Percentiles rank a stretch among this genome's conserved stretches.
Conservation (phyloP, 2,113 vertebrate species). For the Hippopotamus amphibius region DNA sequence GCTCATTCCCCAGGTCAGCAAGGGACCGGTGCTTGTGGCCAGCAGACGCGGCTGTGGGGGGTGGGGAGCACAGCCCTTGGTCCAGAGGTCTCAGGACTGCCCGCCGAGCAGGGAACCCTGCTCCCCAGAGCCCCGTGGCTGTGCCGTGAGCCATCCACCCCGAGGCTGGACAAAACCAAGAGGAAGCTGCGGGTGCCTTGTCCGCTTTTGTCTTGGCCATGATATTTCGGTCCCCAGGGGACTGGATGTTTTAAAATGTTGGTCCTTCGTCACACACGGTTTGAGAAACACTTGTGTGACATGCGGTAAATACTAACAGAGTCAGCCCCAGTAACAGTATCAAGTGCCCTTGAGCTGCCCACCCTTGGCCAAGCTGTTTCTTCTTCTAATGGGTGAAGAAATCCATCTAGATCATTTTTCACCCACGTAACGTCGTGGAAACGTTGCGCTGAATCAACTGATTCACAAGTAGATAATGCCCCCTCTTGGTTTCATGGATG, state of each 20-base stretch:
- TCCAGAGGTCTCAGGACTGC: neutral
- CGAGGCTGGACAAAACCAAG: rapidly evolving
- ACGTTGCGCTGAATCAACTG: rapidly evolving
- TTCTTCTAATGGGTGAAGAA: too few species aligned
- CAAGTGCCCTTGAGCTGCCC: rapidly evolving
- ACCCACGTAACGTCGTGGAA: rapidly evolving
- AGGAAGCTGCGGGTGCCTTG: rapidly evolving
- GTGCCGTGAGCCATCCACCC: rapidly evolving
- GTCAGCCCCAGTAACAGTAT: rapidly evolving
- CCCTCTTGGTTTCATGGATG: neutral
- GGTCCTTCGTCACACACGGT: neutral
- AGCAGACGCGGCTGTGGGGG: rapidly evolving
- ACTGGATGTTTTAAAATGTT: neutral
- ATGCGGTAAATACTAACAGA: rapidly evolving
- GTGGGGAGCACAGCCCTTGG: rapidly evolving
- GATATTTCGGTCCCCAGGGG: neutral
- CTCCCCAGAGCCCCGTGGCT: rapidly evolving
- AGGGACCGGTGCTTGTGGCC: rapidly evolving
- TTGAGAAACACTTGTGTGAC: rapidly evolving
- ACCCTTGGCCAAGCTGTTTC: too few species aligned
- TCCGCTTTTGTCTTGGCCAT: rapidly evolving
- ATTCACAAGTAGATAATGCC: rapidly evolving
- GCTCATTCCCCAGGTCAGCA: rapidly evolving
- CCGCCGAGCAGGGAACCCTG: rapidly evolving
- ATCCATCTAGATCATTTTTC: rapidly evolving